These are phyloP conservation scores for Aurelia sp. DNA, from an alignment of 30 jellyfish, hydroid and myxozoan genomes.

Conservation along the genomic window DNA sequence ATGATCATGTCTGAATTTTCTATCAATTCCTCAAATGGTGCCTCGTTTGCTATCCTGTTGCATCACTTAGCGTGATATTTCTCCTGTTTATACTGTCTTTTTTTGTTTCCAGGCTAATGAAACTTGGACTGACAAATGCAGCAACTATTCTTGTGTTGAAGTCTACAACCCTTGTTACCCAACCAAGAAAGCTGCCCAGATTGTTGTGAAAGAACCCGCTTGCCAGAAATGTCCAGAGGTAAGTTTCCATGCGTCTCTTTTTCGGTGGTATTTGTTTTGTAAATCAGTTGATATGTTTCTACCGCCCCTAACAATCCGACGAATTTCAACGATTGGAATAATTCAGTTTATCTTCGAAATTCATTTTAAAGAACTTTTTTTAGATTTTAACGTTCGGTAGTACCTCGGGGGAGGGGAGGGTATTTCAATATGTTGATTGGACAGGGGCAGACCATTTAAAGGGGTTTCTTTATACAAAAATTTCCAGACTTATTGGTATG, in stretches of 20 bases:
- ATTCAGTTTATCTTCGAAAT: too few species aligned
- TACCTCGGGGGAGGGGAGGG: too few species aligned
- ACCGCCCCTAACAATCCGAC: too few species aligned
- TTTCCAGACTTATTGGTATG: too few species aligned
- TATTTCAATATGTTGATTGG: too few species aligned
- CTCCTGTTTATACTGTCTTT: too few species aligned
- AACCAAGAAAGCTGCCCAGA: constrained; percentile 72
- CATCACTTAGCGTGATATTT: neutral
- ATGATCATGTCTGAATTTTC: neutral
- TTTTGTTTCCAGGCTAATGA: constrained; percentile 69
- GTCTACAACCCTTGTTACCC: constrained; percentile 95
- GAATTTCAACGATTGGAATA: too few species aligned
- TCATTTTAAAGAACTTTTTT: too few species aligned
- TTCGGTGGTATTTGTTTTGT: neutral
- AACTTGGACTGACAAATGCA: constrained; percentile 90
- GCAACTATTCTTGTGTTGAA: constrained; percentile 78
- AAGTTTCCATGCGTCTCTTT: neutral
- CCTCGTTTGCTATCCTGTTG: neutral
- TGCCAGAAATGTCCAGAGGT: constrained; percentile 91
- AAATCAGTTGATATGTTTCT: too few species aligned
- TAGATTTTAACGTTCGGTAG: too few species aligned
- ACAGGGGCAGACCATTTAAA: too few species aligned
- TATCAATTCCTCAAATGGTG: neutral
- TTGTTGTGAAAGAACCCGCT: constrained; percentile 61
- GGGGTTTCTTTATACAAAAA: too few species aligned